Evolutionary conservation across 2,888 invertebrate genomes (phyloP).

Genomic region (Abrostola triplasia): DNA sequence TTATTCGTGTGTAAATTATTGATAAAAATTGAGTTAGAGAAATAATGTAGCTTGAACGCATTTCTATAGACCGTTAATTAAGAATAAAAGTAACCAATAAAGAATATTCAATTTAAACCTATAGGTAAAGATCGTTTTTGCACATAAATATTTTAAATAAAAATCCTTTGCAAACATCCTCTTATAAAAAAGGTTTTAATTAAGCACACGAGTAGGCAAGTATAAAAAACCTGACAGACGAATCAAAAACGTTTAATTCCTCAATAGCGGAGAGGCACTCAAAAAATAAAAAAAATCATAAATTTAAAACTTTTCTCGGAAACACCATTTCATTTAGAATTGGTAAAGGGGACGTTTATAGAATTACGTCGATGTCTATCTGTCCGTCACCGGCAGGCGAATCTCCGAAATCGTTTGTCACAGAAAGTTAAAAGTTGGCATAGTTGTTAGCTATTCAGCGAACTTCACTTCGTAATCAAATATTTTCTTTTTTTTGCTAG

Average conservation of each 20-base stretch:
- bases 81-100: too few species aligned
- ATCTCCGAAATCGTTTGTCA: slow-evolving; percentile 26
- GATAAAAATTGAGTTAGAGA: too few species aligned
- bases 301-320: slow-evolving; percentile 21
- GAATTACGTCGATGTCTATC: slow-evolving; percentile 34
- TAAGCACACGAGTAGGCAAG: too few species aligned
- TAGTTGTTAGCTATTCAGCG: slow-evolving; percentile 16
- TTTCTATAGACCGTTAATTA: too few species aligned
- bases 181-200: too few species aligned
- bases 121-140: not conserved
- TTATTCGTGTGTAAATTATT: too few species aligned
- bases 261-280: slow-evolving; percentile 29
- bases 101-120: not conserved
- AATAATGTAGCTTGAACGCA: too few species aligned
- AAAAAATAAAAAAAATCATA: slow-evolving; percentile 25
- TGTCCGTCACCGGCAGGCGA: slow-evolving; percentile 26
- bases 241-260: slow-evolving; percentile 36
- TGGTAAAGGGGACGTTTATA: slow-evolving; percentile 26
- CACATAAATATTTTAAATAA: too few species aligned
- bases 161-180: too few species aligned
- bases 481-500: not conserved
- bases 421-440: slow-evolving; percentile 17
- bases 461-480: slow-evolving; percentile 7
- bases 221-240: not conserved
- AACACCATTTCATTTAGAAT: slow-evolving; percentile 13